Percentiles rank a stretch among this genome's conserved stretches.
Evolutionary conservation across 2,113 vertebrate species (phyloP).

Genomic region (Chitala chitala): DNA sequence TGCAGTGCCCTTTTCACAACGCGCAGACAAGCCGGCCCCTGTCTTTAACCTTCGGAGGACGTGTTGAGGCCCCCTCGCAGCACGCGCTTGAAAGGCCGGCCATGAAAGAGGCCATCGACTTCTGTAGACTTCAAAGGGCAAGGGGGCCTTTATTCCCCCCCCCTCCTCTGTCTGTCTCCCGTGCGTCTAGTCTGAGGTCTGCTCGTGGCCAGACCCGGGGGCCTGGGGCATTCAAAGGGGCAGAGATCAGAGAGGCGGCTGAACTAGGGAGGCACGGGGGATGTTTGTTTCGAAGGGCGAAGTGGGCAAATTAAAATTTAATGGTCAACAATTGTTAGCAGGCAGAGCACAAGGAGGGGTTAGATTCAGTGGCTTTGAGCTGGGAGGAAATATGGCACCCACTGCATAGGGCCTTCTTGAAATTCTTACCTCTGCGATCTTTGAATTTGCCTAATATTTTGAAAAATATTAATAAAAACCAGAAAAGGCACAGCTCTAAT

Average conservation of each 20-base stretch:
- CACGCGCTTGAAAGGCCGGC: conserved; percentile 66
- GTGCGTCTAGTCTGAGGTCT: conserved; percentile 60
- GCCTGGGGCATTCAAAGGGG: conserved; percentile 62
- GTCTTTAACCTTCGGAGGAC: conserved; percentile 60
- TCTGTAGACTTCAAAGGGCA: conserved; percentile 64
- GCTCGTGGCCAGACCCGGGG: conserved; percentile 63
- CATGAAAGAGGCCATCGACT: conserved; percentile 75
- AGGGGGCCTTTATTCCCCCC: conserved; percentile 21
- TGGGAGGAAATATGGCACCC: conserved; percentile 23
- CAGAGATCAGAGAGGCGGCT: conserved; percentile 66
- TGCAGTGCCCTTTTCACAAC: conserved; percentile 28
- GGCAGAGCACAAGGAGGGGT: conserved; percentile 48
- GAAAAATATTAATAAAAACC: background rate
- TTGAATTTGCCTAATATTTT: conserved; percentile 7
- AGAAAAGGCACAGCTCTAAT: no score
- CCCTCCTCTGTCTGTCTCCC: conserved; percentile 62
- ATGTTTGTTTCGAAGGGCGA: conserved; percentile 46
- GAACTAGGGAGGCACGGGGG: conserved; percentile 56
- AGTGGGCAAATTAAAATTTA: conserved; percentile 66
- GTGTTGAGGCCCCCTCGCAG: conserved; percentile 58
- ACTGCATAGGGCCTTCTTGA: conserved; percentile 16
- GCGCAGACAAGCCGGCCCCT: conserved; percentile 27
- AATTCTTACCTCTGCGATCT: background rate
- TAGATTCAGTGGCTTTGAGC: conserved; percentile 29
- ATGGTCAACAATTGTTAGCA: conserved; percentile 71